phyloP scores from a whole-genome alignment of 2,113 vertebrate genomes.

The Kryptolebias marmoratus region DNA sequence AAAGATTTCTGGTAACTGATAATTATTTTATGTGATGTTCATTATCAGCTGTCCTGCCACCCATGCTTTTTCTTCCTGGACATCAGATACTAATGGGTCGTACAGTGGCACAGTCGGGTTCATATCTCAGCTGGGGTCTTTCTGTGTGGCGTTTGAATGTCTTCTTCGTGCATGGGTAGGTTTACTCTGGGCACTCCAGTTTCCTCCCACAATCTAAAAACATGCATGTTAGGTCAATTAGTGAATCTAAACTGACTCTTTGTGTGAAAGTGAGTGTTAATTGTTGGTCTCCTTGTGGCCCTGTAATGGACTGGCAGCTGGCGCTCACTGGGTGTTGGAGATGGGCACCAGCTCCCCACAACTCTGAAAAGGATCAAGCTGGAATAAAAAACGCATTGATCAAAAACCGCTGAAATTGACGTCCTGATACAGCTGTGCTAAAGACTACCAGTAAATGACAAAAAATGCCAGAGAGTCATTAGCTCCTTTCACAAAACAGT shows the following conservation, averaged over 20 bases:
- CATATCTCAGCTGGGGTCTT: neutral
- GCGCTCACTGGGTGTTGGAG: no score
- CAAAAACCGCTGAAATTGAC: no score
- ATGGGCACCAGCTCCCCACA: no score
- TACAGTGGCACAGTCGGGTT: neutral
- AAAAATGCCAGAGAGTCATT: no score
- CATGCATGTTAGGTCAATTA: neutral
- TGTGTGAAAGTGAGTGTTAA: neutral
- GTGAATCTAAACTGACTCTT: neutral
- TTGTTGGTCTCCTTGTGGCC: no score
- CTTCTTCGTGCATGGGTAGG: neutral
- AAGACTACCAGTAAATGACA: no score
- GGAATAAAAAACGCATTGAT: no score
- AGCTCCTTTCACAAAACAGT: no score
- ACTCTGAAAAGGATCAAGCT: no score
- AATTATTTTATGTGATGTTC: neutral
- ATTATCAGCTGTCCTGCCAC: neutral
- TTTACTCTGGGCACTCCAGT: neutral
- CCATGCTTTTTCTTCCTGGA: neutral
- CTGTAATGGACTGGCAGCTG: no score
- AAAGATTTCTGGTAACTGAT: conserved; percentile 6
- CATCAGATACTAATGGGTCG: neutral
- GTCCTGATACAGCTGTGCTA: no score
- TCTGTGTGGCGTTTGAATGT: neutral
- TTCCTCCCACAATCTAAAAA: neutral